Conservation (phyloP, 2,797 vertebrate species). For the Hippopotamyrus pictus region DNA sequence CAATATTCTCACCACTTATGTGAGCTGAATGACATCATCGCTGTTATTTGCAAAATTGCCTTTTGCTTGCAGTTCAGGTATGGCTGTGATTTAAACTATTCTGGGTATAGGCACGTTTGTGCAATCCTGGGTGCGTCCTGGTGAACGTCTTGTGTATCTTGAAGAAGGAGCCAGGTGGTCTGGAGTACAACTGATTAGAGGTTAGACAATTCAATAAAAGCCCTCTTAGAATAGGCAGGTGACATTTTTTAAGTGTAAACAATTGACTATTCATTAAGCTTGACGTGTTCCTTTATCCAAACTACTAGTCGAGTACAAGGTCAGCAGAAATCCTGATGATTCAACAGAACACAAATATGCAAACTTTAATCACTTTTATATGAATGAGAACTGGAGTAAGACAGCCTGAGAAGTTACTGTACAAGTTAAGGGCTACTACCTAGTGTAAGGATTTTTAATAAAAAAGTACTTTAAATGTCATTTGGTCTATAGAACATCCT, state of each 20-base stretch:
- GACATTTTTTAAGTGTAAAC: background rate
- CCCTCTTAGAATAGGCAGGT: background rate
- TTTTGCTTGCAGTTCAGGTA: background rate
- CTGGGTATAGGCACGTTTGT: background rate
- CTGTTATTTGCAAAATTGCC: background rate
- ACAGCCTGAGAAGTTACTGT: background rate
- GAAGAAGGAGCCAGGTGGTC: background rate
- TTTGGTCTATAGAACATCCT: background rate
- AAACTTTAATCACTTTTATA: background rate
- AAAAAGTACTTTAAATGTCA: background rate
- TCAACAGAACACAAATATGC: background rate
- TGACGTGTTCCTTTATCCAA: background rate
- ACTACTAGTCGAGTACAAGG: background rate
- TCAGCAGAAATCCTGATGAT: background rate
- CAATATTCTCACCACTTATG: background rate
- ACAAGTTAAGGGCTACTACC: slow-evolving; percentile 24
- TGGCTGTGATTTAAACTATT: background rate
- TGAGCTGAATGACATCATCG: background rate
- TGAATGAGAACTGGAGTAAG: background rate
- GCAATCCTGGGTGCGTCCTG: background rate
- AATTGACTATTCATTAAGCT: background rate
- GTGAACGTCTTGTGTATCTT: background rate
- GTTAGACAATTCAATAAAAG: background rate
- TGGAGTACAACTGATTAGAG: background rate
- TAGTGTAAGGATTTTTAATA: slow-evolving; percentile 15